Percentiles rank a stretch among this genome's conserved stretches.
Conservation (phyloP, 2,797 vertebrate species). For the Loris lydekkerianus region DNA sequence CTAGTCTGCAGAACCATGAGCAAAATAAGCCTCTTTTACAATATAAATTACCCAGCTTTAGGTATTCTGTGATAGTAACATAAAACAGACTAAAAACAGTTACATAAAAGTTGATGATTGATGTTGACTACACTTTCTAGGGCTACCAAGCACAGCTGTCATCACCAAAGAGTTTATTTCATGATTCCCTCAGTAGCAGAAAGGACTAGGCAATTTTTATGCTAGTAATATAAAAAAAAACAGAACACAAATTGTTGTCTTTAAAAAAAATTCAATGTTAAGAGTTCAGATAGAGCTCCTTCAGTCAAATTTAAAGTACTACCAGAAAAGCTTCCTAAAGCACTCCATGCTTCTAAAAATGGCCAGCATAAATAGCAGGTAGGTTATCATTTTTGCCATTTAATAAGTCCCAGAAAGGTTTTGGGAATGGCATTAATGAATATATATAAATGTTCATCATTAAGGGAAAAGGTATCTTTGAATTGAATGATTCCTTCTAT, state of each 20-base stretch:
- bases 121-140: neutral
- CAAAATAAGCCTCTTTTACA: neutral
- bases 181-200: neutral
- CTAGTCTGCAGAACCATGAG: neutral
- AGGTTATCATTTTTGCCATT: fast-evolving
- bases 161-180: neutral
- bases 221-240: neutral
- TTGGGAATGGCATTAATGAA: neutral
- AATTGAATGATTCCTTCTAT: neutral
- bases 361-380: neutral
- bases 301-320: neutral
- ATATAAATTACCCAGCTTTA: neutral
- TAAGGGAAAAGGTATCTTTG: neutral
- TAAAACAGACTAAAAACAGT: neutral
- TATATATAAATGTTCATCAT: too few species aligned
- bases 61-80: neutral
- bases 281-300: neutral
- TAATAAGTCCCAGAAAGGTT: neutral
- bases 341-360: neutral
- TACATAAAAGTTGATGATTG: neutral
- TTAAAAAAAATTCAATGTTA: neutral
- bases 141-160: neutral
- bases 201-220: neutral
- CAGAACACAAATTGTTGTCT: neutral
- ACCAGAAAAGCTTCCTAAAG: neutral